These are phyloP conservation scores for Rallus crepitans DNA, from an alignment of 2,797 vertebrate species.

Conservation along the genomic window DNA sequence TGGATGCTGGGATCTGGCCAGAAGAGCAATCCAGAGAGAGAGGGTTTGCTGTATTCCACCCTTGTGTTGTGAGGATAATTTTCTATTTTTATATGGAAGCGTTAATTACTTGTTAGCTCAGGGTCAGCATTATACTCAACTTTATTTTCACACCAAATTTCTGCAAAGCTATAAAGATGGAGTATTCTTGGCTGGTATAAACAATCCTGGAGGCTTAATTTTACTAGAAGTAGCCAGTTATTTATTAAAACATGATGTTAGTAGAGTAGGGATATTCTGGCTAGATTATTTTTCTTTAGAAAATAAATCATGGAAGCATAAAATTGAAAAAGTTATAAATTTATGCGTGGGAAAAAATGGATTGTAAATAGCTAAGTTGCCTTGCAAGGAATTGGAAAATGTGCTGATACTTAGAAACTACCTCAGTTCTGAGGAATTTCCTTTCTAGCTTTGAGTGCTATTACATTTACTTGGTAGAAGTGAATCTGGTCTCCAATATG, in stretches of 20 bases:
- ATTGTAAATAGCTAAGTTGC: slow-evolving; percentile 81
- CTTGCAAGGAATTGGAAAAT: slow-evolving; percentile 78
- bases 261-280: slow-evolving; percentile 78
- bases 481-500: slow-evolving; percentile 78
- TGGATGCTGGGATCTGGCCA: background rate
- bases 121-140: slow-evolving; percentile 76
- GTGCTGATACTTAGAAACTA: slow-evolving; percentile 82
- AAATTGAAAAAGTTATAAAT: slow-evolving; percentile 71
- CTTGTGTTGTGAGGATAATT: slow-evolving; percentile 71
- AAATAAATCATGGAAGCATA: slow-evolving; percentile 72
- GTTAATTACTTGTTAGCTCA: slow-evolving; percentile 81
- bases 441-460: slow-evolving; percentile 79
- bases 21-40: slow-evolving; percentile 38
- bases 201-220: slow-evolving; percentile 74
- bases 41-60: slow-evolving; percentile 56
- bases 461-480: slow-evolving; percentile 81
- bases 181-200: slow-evolving; percentile 76
- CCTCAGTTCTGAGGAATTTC: slow-evolving; percentile 85
- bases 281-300: slow-evolving; percentile 67
- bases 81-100: slow-evolving; percentile 81
- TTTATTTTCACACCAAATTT: slow-evolving; percentile 77
- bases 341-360: slow-evolving; percentile 73
- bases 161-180: slow-evolving; percentile 71
- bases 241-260: slow-evolving; percentile 83
- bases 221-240: slow-evolving; percentile 81